Conservation (phyloP, 2,888 invertebrate species). For the Habroteleia sp. region DNA sequence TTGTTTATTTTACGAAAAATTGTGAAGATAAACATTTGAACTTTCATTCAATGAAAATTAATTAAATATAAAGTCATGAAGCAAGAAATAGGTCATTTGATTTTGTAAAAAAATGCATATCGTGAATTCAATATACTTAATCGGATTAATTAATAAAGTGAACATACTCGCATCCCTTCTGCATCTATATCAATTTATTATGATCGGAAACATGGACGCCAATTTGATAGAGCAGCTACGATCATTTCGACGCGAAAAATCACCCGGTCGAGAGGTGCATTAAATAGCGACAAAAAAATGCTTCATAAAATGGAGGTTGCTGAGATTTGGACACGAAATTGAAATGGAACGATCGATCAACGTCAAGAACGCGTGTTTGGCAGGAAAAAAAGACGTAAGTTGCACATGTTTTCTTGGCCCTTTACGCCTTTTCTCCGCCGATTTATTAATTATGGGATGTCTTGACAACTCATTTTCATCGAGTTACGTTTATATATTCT, state of each 20-base stretch:
- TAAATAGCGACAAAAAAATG: constrained; percentile 23
- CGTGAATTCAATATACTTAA: too few species aligned
- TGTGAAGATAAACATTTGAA: too few species aligned
- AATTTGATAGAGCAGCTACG: neutral
- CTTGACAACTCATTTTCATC: constrained; percentile 9
- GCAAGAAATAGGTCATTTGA: too few species aligned
- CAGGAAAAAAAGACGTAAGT: constrained; percentile 34
- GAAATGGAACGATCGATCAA: constrained; percentile 40
- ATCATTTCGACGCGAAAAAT: constrained; percentile 6
- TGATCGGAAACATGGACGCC: neutral
- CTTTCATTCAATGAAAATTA: too few species aligned
- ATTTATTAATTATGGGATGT: constrained; percentile 21
- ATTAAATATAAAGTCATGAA: too few species aligned
- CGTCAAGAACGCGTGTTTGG: constrained; percentile 31
- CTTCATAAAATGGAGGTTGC: constrained; percentile 10
- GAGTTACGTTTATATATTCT: neutral
- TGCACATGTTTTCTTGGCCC: constrained; percentile 11
- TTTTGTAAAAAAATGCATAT: too few species aligned
- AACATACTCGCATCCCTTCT: too few species aligned
- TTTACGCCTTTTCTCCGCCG: neutral
- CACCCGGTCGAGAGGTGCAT: constrained; percentile 9
- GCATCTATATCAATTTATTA: neutral
- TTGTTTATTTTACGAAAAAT: too few species aligned
- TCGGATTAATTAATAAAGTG: too few species aligned
- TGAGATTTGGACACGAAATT: constrained; percentile 31